These are phyloP conservation scores for Lepidocyrtoides sp. DNA, from an alignment of 2,888 invertebrate genomes.

Conservation along the genomic window DNA sequence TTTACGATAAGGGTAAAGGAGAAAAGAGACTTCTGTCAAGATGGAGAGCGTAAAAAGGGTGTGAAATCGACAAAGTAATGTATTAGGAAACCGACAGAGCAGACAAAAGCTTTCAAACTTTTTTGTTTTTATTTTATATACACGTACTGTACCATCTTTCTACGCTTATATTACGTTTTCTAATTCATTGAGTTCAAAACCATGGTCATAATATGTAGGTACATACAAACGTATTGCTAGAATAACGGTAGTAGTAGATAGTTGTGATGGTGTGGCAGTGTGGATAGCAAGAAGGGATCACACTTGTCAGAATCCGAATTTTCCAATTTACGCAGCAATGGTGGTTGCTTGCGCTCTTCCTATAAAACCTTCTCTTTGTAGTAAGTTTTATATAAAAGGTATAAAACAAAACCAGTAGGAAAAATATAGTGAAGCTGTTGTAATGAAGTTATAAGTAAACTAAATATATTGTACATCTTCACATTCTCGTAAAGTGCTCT, in stretches of 20 bases:
- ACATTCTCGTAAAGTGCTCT: constrained; percentile 27
- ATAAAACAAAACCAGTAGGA: not conserved
- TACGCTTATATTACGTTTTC: constrained; percentile 12
- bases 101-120: constrained; percentile 73
- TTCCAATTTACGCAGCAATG: constrained; percentile 84
- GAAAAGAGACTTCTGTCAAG: constrained; percentile 80
- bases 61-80: constrained; percentile 82
- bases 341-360: constrained; percentile 63
- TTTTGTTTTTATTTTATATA: constrained; percentile 12
- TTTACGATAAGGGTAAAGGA: constrained; percentile 36
- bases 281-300: constrained; percentile 84
- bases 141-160: not conserved
- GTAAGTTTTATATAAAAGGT: constrained; percentile 25
- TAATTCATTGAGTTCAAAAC: constrained; percentile 55
- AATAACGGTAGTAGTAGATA: not conserved
- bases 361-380: not conserved
- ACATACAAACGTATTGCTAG: not conserved
- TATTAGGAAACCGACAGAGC: constrained; percentile 80
- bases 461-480: not conserved
- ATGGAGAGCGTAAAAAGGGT: constrained; percentile 80
- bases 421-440: not conserved
- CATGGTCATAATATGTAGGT: not conserved
- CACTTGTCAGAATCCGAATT: constrained; percentile 85
- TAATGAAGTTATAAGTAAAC: constrained; percentile 30
- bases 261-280: constrained; percentile 70